A percentile compares a stretch with the other conserved stretches of the same genome.
These are phyloP conservation scores for Zygaena filipendulae DNA, from an alignment of 2,888 invertebrate species.

Conservation along the genomic window DNA sequence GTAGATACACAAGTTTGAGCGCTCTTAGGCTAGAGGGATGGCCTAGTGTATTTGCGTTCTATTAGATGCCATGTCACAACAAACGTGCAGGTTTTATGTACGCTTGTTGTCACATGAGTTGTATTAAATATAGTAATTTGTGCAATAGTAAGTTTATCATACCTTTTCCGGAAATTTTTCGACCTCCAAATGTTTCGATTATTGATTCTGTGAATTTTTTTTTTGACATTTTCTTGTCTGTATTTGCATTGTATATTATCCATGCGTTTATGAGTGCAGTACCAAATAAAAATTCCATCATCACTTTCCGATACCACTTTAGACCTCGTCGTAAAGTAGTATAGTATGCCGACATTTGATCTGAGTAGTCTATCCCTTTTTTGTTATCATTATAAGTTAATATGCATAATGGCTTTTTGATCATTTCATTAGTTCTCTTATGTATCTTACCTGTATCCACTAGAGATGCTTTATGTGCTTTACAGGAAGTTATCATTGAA, in stretches of 20 bases:
- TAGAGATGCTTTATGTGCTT: conserved; percentile 8
- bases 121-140: too few relatives aligned
- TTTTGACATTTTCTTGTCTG: conserved; percentile 8
- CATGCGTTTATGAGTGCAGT: conserved; percentile 15
- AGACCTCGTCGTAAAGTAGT: conserved; percentile 4
- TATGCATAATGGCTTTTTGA: conserved; percentile 4
- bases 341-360: conserved; percentile 7
- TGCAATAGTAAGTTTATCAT: too few relatives aligned
- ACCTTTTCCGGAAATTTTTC: conserved; percentile 4
- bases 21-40: conserved; percentile 1
- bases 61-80: conserved; percentile 4
- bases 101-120: conserved; percentile 2
- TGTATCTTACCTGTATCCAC: too few relatives aligned
- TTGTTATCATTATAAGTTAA: conserved; percentile 6
- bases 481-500: conserved; percentile 13
- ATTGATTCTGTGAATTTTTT: conserved; percentile 12
- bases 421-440: too few relatives aligned
- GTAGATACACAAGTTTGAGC: conserved; percentile 1
- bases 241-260: conserved; percentile 8
- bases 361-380: conserved; percentile 6
- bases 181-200: conserved; percentile 12
- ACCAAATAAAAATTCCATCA: conserved; percentile 16
- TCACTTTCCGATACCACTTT: conserved; percentile 13
- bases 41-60: conserved; percentile 1
- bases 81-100: conserved; percentile 2